phyloP scores from a whole-genome alignment of 2,113 vertebrate genomes.

The Noturus placidus region DNA sequence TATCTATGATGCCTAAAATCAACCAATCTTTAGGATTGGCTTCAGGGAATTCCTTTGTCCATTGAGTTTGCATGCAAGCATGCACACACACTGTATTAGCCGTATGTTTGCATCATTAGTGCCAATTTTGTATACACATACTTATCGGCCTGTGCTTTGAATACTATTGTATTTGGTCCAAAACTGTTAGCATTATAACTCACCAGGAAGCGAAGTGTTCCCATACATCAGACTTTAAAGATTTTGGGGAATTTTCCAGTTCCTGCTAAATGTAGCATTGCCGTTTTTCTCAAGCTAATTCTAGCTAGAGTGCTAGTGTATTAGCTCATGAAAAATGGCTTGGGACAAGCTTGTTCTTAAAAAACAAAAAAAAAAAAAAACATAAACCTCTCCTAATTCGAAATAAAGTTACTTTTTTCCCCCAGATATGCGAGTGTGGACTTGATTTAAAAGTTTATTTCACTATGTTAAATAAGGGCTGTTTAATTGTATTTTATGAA shows the following conservation, averaged over 20 bases:
- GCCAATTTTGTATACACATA: neutral
- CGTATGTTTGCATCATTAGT: neutral
- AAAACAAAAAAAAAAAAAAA: neutral
- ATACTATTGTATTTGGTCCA: neutral
- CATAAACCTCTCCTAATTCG: neutral
- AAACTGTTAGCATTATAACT: neutral
- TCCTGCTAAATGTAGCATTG: neutral
- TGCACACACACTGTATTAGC: neutral
- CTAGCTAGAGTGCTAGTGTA: neutral
- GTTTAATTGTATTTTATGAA: too few species aligned
- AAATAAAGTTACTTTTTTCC: neutral
- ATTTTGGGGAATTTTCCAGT: neutral
- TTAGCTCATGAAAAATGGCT: neutral
- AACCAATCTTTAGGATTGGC: neutral
- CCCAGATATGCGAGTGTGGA: neutral
- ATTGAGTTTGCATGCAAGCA: too few species aligned
- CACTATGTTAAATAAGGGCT: neutral
- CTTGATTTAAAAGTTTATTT: neutral
- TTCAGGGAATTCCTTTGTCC: neutral
- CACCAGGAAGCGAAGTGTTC: neutral
- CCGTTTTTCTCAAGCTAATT: neutral
- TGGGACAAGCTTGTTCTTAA: neutral
- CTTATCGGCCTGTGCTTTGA: neutral
- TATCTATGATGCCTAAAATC: neutral
- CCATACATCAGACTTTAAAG: neutral